Conservation (phyloP, 2,888 invertebrate genomes). For the Archips crataeganus region DNA sequence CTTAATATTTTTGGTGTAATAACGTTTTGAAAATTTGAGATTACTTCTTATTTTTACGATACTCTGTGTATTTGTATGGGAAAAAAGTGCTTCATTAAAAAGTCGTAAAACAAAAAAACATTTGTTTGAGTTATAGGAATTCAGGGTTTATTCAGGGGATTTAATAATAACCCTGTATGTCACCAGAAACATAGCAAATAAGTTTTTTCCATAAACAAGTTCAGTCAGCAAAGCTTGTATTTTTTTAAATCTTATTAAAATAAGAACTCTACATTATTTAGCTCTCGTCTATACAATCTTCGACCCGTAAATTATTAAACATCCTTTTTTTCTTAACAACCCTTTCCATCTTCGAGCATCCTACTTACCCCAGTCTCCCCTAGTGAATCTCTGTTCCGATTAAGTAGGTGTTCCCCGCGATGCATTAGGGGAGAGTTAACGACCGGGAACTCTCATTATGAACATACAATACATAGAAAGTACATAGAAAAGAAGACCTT, state of each 20-base stretch:
- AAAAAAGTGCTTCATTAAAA: no score
- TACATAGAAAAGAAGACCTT: background rate
- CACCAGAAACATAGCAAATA: no score
- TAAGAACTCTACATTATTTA: background rate
- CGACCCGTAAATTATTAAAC: conserved; percentile 2
- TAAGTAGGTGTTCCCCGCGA: conserved; percentile 63
- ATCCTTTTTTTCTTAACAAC: conserved; percentile 7
- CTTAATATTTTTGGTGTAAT: no score
- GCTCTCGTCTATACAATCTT: background rate
- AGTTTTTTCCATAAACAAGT: no score
- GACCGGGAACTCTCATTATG: conserved; percentile 40
- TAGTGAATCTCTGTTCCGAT: conserved; percentile 70
- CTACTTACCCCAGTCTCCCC: conserved; percentile 50
- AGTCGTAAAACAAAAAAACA: no score
- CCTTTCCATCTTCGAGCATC: conserved; percentile 44
- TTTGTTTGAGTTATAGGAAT: no score
- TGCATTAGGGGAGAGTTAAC: conserved; percentile 59
- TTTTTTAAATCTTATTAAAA: background rate
- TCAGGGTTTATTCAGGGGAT: no score
- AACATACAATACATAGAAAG: conserved; percentile 32
- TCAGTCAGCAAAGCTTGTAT: no score
- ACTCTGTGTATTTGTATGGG: no score
- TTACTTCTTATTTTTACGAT: no score
- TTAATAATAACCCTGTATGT: no score
- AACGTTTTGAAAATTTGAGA: no score